phyloP scores from a whole-genome alignment of 2,797 vertebrate genomes.

The Cephalopachus bancanus region DNA sequence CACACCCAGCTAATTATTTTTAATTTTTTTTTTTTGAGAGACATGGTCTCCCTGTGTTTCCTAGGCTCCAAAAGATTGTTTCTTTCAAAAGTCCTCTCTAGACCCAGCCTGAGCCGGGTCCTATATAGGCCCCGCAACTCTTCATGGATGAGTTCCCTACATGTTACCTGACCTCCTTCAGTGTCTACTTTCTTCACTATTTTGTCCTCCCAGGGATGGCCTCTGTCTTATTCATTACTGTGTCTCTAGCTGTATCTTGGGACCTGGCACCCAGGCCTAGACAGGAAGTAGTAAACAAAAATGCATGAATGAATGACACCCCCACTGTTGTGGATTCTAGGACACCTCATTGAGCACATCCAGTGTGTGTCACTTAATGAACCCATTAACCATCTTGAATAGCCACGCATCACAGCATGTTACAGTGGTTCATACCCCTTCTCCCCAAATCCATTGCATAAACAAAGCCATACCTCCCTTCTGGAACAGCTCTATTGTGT shows the following conservation, averaged over 20 bases:
- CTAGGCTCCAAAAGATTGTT: not conserved
- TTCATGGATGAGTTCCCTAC: not conserved
- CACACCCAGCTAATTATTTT: too few relatives aligned
- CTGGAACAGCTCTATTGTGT: not conserved
- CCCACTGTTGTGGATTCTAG: not conserved
- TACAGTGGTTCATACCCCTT: not conserved
- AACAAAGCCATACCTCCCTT: not conserved
- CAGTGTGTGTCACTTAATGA: not conserved
- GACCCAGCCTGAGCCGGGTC: not conserved
- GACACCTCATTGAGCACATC: not conserved
- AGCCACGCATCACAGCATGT: not conserved
- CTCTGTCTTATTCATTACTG: not conserved
- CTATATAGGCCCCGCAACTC: not conserved
- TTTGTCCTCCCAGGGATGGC: not conserved
- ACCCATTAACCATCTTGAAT: not conserved
- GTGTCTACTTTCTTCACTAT: not conserved
- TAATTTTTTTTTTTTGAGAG: too few relatives aligned
- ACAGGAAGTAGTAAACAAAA: not conserved
- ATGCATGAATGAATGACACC: not conserved
- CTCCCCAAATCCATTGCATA: not conserved
- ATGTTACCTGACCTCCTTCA: not conserved
- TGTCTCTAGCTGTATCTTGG: not conserved
- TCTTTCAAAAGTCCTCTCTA: not conserved
- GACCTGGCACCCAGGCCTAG: not conserved
- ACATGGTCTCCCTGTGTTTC: too few relatives aligned